Evolutionary conservation across 2,797 vertebrate species (phyloP), one percentile per base, ranked within the genome.

Genomic region (Ammospiza maritima): DNA sequence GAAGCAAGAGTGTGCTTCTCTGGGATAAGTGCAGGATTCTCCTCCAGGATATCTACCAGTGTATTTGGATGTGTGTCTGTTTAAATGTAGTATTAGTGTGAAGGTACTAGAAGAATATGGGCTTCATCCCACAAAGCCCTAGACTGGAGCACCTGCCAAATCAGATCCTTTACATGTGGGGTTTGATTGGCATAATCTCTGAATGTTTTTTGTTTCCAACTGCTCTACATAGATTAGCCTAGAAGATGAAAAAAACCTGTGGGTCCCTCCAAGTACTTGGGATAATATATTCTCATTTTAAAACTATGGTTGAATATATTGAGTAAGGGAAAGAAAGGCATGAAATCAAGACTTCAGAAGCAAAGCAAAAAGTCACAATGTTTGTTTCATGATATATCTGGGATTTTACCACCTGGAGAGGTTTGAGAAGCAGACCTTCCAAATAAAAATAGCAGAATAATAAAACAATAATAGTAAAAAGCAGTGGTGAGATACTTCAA

Each of bases 381-480:
- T 60, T 96, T 19, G 17, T 81, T 92, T 95, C 91, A 84, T 78
- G 45, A 32, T 85, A n/a, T 81, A 71, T 69, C 62, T 92, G 75
- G 65, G 77, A 88, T 92, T 70, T 85, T 74, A 87, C 57, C 88
- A 88, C 88, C 87, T 92, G 89, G 61, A 36, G 56, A 88, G 65
- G 44, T 56, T 79, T 84, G 78, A 88, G 93, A 82, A 94, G 64
- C 79, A 94, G 82, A 62, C 71, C 75, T 94, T 91, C 65, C 64
- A 80, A 91, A 93, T 62, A 73, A 95, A 88, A 94, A 93, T 75
- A 91, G 70, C 62, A 77, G 62, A 79, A 65, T 89, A 95, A 95
- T 90, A 94, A 93, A 96, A 77, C 67, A 86, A 64, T 85, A 89
- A 81, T 87, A 91, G 91, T 79, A 93, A 92, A 94, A 93, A 88